A percentile compares a stretch with the other conserved stretches of the same genome.
Evolutionary conservation across 2,113 vertebrate species (phyloP).

Genomic region (Dasyornis broadbenti): DNA sequence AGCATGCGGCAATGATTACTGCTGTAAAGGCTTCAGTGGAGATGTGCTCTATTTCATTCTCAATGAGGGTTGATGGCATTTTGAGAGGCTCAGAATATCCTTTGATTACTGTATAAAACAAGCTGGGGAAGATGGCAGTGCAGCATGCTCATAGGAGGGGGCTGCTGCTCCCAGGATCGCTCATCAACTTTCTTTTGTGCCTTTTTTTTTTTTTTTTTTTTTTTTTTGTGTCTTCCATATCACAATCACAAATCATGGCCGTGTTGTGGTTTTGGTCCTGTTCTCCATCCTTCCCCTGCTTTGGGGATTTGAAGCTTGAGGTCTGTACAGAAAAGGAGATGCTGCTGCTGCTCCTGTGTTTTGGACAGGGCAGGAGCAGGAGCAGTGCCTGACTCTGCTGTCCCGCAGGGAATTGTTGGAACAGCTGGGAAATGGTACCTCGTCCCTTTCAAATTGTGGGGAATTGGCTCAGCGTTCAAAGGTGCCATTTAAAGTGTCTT

Average conservation of each 20-base stretch:
- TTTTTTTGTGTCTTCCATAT: not conserved
- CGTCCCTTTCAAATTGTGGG: not conserved
- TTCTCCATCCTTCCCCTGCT: not conserved
- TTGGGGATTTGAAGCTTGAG: not conserved
- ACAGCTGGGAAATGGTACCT: not conserved
- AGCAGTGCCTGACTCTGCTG: not conserved
- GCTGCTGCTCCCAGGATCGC: not conserved
- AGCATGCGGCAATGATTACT: conserved; percentile 67
- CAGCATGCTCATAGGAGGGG: not conserved
- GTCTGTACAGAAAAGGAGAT: not conserved
- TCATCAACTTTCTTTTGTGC: conserved; percentile 73
- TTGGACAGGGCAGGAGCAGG: not conserved
- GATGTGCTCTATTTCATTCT: conserved; percentile 73
- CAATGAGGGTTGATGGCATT: conserved; percentile 78
- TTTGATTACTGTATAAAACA: conserved; percentile 73
- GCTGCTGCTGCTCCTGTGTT: not conserved
- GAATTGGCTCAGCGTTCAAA: not conserved
- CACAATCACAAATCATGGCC: conserved; percentile 3
- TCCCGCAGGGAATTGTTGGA: not conserved
- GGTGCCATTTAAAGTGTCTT: not conserved
- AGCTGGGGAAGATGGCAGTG: conserved; percentile 47
- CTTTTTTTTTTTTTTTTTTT: not conserved
- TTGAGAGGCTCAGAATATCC: conserved; percentile 77
- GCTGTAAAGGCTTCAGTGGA: conserved; percentile 64
- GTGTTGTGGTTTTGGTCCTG: not conserved